Base-by-base conservation (phyloP, 2,113 vertebrate genomes). In the Atrichornis clamosus region DNA sequence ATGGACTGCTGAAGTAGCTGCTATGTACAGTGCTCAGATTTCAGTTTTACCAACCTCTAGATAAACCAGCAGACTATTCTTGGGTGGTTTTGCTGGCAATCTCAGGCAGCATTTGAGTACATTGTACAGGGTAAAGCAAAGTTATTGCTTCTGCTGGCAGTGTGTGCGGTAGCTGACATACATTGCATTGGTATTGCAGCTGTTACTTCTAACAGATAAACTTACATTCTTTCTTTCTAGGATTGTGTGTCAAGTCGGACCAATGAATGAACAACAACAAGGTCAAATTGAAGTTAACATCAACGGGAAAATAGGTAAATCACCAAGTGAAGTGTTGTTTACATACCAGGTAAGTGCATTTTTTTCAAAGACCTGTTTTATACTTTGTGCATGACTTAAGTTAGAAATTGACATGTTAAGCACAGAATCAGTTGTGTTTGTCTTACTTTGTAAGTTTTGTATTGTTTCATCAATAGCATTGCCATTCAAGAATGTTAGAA, bases 301-400 rank as follows among this genome's bases (percentile, higher is more conserved):
- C 89, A 98, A 74, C 0, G 97, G 97, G 83, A 98, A 98, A 79
- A 64, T 94, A 3, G 98, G 98, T 60, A 95, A 27, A 28, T 98
- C 98, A 2, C 97, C 98, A 7, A 80, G 83, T 21, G 58, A 95
- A 6, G 96, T 98, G 41, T 95, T 89, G 44, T 98, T 98, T 94
- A 98, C 96, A 35, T 98, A 98, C 78, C 98, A 98, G 96, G 98
- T 98, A 69, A 95, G 97, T 42, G 6, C 52, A 39, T 62, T 77
- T 84, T 86, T 96, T 84, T 47, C 30, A 64, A 32, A 62, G 28
- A 62, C 6, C 28, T 72, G 4, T 20, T 62, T 89, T 87, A 72
- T 56, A 58, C 22, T 17, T 78, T 27, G 8, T 68, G 5, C 37
- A 11, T 70, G 27, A 41, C 21, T 62, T 46, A 32, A 80, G 22